Evolutionary conservation across 1,140 invertebrate species (phyloP), one percentile per base, ranked within the genome.

Genomic region (Pachyrhynchus sulphureomaculatus): DNA sequence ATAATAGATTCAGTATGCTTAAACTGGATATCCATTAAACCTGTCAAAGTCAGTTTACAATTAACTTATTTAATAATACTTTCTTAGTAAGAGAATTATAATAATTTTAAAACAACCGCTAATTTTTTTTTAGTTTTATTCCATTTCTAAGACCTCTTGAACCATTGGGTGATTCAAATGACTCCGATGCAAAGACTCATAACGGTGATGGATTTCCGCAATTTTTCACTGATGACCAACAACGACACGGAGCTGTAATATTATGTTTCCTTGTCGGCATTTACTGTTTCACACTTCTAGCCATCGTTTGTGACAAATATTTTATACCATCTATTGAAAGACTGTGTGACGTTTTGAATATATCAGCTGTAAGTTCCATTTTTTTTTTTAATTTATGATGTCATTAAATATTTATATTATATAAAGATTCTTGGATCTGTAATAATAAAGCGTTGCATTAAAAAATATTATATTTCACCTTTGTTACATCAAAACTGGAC

Each of bases 281-380:
- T 1, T 95, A 95, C 71, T 85, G 90, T 51, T 92, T 91, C 66
- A 79, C 89, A 2, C 67, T 90, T 6, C 79, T 93, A 10, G 91
- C 91, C 0, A 84, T 91, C 23, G 86, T 94, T 1, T 94, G 92
- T 75, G 91, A 94, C 70, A 88, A 91, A 69, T 95, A 92, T 69
- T 89, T 94, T 66, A 81, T 94, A 12, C 91, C 91, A 0, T 85
- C 89, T 1, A 83, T 95, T 1, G 89, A 93, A 72, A 82, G 86
- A 62, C 91, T 94, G 63, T 92, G 90, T 71, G 83, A 87, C 23
- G 82, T 83, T 53, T 73, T 90, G 17, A 83, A 87, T 59, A 83
- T 90, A 72, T 87, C 87, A 9, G 81, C 84, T 79, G 86, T 88
- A 75, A 74, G 75, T 70, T 21, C 1, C 9, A 17, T 47, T 8